Evolutionary conservation across 2,888 invertebrate genomes (phyloP).

Genomic region (Diaperis boleti): DNA sequence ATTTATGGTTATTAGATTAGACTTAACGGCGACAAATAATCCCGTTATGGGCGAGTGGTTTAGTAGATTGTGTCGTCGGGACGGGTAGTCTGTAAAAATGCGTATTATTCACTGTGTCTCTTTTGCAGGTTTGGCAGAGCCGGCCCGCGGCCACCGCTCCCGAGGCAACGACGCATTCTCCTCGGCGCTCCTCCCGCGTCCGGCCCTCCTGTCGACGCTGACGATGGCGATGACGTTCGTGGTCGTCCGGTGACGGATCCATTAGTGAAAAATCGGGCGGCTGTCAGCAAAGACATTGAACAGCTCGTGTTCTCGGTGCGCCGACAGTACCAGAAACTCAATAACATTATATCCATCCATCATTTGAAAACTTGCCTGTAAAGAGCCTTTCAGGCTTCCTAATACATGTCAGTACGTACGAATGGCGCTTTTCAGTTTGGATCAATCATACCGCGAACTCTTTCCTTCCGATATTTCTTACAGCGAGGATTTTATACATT

Average conservation of each 20-base stretch:
- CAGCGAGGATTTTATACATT: constrained; percentile 11
- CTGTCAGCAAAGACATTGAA: constrained; percentile 22
- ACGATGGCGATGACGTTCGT: constrained; percentile 34
- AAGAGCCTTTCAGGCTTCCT: constrained; percentile 33
- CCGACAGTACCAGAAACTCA: constrained; percentile 39
- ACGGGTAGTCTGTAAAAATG: background rate
- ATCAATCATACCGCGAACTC: constrained; percentile 41
- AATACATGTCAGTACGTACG: constrained; percentile 41
- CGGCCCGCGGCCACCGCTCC: constrained; percentile 63
- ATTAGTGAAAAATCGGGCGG: constrained; percentile 33
- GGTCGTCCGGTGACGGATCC: constrained; percentile 45
- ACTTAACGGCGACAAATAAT: background rate
- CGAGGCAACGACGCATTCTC: constrained; percentile 57
- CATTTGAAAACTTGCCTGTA: constrained; percentile 45
- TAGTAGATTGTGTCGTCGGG: background rate
- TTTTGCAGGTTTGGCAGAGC: constrained; percentile 65
- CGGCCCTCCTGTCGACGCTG: constrained; percentile 42
- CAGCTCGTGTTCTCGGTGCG: constrained; percentile 39
- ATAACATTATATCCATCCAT: constrained; percentile 50
- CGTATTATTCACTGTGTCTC: too few relatives aligned
- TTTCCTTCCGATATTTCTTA: constrained; percentile 22
- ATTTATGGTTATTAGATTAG: constrained; percentile 14
- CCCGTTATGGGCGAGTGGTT: background rate
- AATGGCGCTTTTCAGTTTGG: constrained; percentile 44
- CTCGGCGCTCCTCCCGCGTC: constrained; percentile 44